Conservation (phyloP, 2,888 invertebrate species). For the Carabus problematicus region DNA sequence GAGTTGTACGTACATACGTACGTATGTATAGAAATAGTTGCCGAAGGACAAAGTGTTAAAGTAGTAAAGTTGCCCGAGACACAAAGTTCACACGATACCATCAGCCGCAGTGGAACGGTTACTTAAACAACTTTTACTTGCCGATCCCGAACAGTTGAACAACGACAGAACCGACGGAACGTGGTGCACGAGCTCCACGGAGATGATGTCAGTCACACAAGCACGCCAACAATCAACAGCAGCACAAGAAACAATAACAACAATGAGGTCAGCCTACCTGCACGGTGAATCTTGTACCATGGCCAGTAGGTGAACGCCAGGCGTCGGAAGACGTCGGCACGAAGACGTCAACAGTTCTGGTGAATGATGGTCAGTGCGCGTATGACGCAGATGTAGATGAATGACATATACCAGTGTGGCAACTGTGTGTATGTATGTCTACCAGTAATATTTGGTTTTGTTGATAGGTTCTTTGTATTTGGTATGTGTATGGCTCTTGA, state of each 20-base stretch:
- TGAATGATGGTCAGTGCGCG: not conserved
- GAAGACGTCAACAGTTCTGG: too few relatives aligned
- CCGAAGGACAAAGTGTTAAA: too few relatives aligned
- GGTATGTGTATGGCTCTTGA: slow-evolving; percentile 11
- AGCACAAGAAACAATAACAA: not conserved
- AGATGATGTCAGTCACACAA: slow-evolving; percentile 42
- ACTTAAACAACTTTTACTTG: too few relatives aligned
- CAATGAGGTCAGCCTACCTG: too few relatives aligned
- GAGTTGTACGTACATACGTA: slow-evolving; percentile 1
- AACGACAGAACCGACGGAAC: not conserved
- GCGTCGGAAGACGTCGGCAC: too few relatives aligned
- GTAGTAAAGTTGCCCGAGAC: too few relatives aligned
- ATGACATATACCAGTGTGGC: not conserved
- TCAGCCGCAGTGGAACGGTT: not conserved
- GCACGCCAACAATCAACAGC: slow-evolving; percentile 44
- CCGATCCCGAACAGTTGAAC: too few relatives aligned
- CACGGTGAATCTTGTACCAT: too few relatives aligned
- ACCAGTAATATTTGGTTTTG: not conserved
- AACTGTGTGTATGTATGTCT: not conserved
- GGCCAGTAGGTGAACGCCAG: too few relatives aligned
- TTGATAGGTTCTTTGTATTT: not conserved
- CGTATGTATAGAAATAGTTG: not conserved
- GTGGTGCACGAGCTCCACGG: not conserved
- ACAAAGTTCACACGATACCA: not conserved
- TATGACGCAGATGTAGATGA: not conserved